A percentile compares a stretch with the other conserved stretches of the same genome.
These are phyloP conservation scores for Bubo blakistoni DNA, from an alignment of 2,113 vertebrate genomes.

Conservation along the genomic window DNA sequence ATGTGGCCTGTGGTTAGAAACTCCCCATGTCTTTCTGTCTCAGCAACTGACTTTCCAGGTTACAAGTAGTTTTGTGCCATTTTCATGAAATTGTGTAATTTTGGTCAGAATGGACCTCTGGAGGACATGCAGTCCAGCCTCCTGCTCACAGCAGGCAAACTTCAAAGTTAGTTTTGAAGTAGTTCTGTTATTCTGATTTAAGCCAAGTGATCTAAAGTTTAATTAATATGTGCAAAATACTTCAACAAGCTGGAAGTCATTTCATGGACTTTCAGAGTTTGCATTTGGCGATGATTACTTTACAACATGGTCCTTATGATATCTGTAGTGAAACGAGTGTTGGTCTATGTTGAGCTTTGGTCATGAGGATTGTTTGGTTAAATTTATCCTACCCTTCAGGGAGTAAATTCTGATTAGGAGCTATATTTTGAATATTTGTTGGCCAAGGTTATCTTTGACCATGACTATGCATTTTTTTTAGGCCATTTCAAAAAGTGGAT, in stretches of 20 bases:
- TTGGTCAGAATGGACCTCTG: neutral
- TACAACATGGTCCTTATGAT: neutral
- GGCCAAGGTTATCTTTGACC: neutral
- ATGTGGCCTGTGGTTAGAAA: neutral
- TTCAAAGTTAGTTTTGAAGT: slow-evolving; percentile 45
- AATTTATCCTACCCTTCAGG: neutral
- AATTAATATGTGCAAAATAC: slow-evolving; percentile 18
- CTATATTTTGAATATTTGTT: neutral
- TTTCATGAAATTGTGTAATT: neutral
- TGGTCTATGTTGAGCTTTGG: neutral
- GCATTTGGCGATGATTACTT: neutral
- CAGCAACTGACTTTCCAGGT: fast-evolving
- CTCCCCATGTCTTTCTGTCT: neutral
- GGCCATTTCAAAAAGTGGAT: neutral
- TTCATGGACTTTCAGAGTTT: slow-evolving; percentile 5
- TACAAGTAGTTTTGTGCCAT: neutral
- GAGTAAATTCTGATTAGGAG: neutral
- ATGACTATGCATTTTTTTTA: slow-evolving; percentile 5
- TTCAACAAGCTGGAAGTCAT: slow-evolving; percentile 2
- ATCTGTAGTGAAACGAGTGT: neutral
- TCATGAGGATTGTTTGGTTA: neutral
- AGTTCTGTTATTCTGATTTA: neutral
- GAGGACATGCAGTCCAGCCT: neutral
- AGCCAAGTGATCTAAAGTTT: slow-evolving; percentile 1
- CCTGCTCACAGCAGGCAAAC: neutral